Conservation (phyloP, 1,140 invertebrate genomes). For the Cyrtorhinus lividipennis region DNA sequence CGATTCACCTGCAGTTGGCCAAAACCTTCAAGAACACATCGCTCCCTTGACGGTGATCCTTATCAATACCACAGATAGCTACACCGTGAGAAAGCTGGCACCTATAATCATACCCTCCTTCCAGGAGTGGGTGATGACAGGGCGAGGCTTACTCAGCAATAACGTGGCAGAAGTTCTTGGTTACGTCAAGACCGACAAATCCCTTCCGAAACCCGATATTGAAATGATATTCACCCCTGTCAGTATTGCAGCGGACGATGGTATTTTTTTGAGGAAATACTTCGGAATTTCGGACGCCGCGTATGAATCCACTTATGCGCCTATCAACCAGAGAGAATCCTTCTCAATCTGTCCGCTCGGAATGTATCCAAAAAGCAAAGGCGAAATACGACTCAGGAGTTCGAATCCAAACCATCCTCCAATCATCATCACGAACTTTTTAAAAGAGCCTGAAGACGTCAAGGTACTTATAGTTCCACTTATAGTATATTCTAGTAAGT, state of each 20-base stretch:
- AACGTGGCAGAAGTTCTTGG: conserved; percentile 44
- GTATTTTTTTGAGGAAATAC: conserved; percentile 22
- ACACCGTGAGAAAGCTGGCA: conserved; percentile 24
- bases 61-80: conserved; percentile 44
- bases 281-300: conserved; percentile 24
- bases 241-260: conserved; percentile 30
- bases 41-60: conserved; percentile 53
- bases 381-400: conserved; percentile 37
- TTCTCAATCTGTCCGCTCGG: conserved; percentile 27
- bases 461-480: conserved; percentile 28
- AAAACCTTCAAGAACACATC: conserved; percentile 50
- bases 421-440: conserved; percentile 54
- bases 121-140: conserved; percentile 12
- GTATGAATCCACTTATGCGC: conserved; percentile 9
- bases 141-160: conserved; percentile 27
- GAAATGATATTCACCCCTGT: conserved; percentile 40
- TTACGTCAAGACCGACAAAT: conserved; percentile 41
- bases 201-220: conserved; percentile 44
- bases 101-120: neutral
- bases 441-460: conserved; percentile 36
- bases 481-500: too few species aligned
- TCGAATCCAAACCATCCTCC: conserved; percentile 45
- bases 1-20: conserved; percentile 39
- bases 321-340: neutral
- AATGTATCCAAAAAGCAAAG: conserved; percentile 40